Percentiles rank a stretch among this genome's conserved stretches.
Evolutionary conservation across 1,140 invertebrate genomes (phyloP).

Genomic region (Drosophila simulans): DNA sequence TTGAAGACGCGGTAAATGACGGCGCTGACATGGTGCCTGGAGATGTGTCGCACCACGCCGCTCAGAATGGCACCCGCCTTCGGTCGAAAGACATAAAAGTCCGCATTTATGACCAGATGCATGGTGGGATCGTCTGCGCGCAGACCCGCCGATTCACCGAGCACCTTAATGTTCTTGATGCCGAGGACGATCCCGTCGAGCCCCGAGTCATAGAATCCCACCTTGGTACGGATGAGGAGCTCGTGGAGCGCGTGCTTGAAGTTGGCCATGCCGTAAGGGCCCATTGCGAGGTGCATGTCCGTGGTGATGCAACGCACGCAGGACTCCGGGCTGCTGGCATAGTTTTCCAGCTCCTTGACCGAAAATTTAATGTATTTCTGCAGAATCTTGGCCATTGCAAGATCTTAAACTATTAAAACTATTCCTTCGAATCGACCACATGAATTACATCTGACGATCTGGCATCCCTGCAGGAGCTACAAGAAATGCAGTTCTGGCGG

Average conservation of each 20-base stretch:
- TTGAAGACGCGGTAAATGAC: slow-evolving; percentile 83
- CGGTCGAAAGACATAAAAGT: slow-evolving; percentile 87
- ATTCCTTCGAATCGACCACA: slow-evolving; percentile 44
- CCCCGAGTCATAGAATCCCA: slow-evolving; percentile 84
- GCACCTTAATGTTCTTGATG: slow-evolving; percentile 87
- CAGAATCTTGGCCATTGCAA: slow-evolving; percentile 74
- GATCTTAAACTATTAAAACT: slow-evolving; percentile 16
- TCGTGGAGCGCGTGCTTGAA: slow-evolving; percentile 84
- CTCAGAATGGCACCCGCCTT: slow-evolving; percentile 83
- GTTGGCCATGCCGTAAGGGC: slow-evolving; percentile 86
- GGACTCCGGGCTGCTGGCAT: slow-evolving; percentile 84
- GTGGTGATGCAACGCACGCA: slow-evolving; percentile 85
- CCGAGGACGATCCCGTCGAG: slow-evolving; percentile 86
- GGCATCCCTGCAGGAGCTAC: background rate
- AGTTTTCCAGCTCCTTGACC: slow-evolving; percentile 68
- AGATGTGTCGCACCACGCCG: slow-evolving; percentile 81
- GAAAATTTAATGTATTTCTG: slow-evolving; percentile 81
- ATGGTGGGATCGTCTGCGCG: slow-evolving; percentile 85
- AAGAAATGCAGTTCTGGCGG: background rate
- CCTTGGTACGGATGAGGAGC: slow-evolving; percentile 81
- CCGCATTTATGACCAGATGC: slow-evolving; percentile 84
- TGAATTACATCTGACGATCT: slow-evolving; percentile 38
- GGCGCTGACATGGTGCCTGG: slow-evolving; percentile 69
- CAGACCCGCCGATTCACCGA: slow-evolving; percentile 84
- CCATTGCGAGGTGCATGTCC: slow-evolving; percentile 85